Conservation (phyloP, 2,888 invertebrate species). For the Thecophora atra region DNA sequence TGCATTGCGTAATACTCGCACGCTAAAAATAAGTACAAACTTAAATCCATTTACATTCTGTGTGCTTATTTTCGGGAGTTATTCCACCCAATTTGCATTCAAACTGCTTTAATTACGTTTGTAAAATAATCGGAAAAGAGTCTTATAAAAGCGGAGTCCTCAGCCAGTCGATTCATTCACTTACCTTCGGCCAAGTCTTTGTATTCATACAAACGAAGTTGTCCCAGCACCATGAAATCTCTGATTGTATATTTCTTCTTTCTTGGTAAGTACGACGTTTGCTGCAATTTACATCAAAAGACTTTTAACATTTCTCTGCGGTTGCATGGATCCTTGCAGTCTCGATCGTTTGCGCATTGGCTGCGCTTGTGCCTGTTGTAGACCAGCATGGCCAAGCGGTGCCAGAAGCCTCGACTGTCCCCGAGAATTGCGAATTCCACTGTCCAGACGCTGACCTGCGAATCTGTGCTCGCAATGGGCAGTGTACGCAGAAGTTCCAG, state of each 20-base stretch:
- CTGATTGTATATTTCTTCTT: conserved; percentile 29
- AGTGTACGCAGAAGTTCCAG: conserved; percentile 52
- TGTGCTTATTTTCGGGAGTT: background rate
- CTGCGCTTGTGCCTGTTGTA: conserved; percentile 46
- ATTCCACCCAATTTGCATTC: background rate
- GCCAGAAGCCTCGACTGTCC: conserved; percentile 40
- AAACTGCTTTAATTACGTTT: background rate
- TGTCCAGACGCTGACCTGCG: conserved; percentile 48
- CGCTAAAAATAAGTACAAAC: background rate
- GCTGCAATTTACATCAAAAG: background rate
- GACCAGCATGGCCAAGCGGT: conserved; percentile 47
- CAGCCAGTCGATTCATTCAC: background rate
- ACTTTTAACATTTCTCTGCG: background rate
- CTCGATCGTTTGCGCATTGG: conserved; percentile 22
- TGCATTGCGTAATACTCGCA: background rate
- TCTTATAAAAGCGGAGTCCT: background rate
- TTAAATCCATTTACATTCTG: background rate
- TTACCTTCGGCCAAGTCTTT: background rate
- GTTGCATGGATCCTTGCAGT: background rate
- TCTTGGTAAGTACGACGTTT: conserved; percentile 45
- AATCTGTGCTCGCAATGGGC: conserved; percentile 55
- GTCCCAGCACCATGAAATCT: background rate
- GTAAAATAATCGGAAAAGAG: background rate
- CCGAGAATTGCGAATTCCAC: conserved; percentile 50
- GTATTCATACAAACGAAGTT: background rate